Evolutionary conservation across 1,140 invertebrate genomes (phyloP), one percentile per base, ranked within the genome.

Genomic region (Heliothis virescens): DNA sequence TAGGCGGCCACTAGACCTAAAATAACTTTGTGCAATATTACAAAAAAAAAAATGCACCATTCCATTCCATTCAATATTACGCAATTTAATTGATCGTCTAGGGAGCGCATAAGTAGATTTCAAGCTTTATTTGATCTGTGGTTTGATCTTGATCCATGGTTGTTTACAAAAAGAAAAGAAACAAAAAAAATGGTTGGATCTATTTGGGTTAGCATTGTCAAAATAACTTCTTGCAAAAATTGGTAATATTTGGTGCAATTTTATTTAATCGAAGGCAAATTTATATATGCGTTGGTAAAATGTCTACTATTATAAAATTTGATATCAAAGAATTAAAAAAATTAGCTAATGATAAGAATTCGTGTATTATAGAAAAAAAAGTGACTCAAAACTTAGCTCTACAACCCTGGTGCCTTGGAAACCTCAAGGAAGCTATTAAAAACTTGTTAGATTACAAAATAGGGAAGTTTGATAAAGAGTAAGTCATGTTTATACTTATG

Each of bases 331-430:
- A 95, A 81, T 85, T 95, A 69, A 85, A 89, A 82, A 90, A 90
- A 81, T 80, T 95, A 84, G 85, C 88, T 12, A 94, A 95, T 77
- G 95, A 96, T 74, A 95, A 96, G 82, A 95, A 96, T 79, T 95
- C 95, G 1, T 95, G 95, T 86, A 95, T 96, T 47, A 86, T 95
- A 75, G 94, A 95, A 62, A 94, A 95, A 83, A 95, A 88, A 87
- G 87, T 93, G 1, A 94, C 90, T 26, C 95, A 95, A 85, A 96
- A 96, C 73, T 73, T 96, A 48, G 94, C 95, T 0, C 80, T 97
- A 59, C 95, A 96, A 87, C 96, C 96, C 1, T 96, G 95, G 93
- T 95, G 96, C 79, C 90, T 96, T 16, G 95, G 92, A 41, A 95
- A 96, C 85, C 69, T 96, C 21, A 95, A 92, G 69, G 90, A 94